Base-by-base conservation (phyloP, 2,113 vertebrate species). In the Urocitellus parryii region DNA sequence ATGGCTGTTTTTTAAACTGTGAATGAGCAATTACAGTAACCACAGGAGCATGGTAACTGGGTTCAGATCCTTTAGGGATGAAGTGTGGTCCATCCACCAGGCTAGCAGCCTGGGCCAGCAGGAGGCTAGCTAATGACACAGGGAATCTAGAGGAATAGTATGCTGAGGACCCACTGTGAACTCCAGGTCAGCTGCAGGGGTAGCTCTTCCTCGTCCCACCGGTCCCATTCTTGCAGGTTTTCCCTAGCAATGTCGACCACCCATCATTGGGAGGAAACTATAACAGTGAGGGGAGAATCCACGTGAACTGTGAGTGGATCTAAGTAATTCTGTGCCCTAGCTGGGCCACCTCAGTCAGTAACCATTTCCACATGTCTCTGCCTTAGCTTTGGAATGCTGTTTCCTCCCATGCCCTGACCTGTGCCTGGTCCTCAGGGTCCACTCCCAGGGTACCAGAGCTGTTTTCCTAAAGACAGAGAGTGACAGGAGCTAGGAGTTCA, bases 161-260 rank as follows among this genome's bases (percentile, higher is more conserved):
- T 56, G 5, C 29, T 67, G 32, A 84, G 73, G 78, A n/a, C 56
- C 6, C 51, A 16, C 14, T 53, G 56, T 58, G 48, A 90, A 42
- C 20, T 56, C 58, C 56, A 83, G 56, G 27, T 84, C 34, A 51
- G 22, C n/a, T 70, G 34, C 13, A 58, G 78, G 61, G 18, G 76
- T 48, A 13, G n/a, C 53, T 89, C 88, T 88, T n/a, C 11, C 68
- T 86, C 37, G n/a, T 45, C 29, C n/a, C 39, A 24, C 17, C 11
- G 22, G 42, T 32, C 8, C 1, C 48, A 42, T 34, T 85, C 42
- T 72, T 58, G 5, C 11, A 86, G 89, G 45, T 61, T 67, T 92
- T 39, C 61, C 77, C n/a, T 39, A 92, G 70, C 82, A 91, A 92
- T 42, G 86, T 29, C 92, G 68, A 79, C 37, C 6, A 81, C 27